Base-by-base conservation (phyloP, 2,888 invertebrate genomes). In the Nomada lathburiana region DNA sequence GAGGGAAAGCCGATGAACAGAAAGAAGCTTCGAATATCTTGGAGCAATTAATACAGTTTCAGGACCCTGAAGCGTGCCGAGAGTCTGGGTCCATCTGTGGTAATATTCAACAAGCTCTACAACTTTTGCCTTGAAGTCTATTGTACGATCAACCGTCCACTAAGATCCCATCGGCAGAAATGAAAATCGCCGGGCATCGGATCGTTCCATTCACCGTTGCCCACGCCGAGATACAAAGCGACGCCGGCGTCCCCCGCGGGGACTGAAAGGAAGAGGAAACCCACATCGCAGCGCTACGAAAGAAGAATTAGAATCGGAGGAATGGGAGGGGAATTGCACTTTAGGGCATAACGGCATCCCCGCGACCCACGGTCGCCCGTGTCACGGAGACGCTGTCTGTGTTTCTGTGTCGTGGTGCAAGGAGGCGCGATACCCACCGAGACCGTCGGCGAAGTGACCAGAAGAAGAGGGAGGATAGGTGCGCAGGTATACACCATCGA, bases 311-410 rank as follows among this genome's bases (percentile, higher is more conserved):
- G 59, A 47, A 42, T 42, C 42, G 20, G n/a, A 50, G 76, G 84
- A 73, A 77, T 2, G 47, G 47, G 83, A 79, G 74, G 83, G 82
- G 86, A 87, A 90, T 88, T 86, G 90, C 90, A 92, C 92, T 92
- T 92, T 91, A 90, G 92, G 92, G 92, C 92, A 93, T 92, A 93
- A 93, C 92, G 93, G 93, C 89, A 90, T 85, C 87, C 84, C 71
- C 87, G 80, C 86, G 90, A 88, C 86, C 86, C 82, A 79, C 83
- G 86, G 88, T 85, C 88, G 76, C 47, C 70, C 80, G 83, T 84
- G 89, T 86, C 86, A 85, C 81, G 86, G 71, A 65, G 84, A 75
- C 55, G 80, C 63, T 59, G 73, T 67, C 76, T n/a, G 76, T 71
- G 78, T 78, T 74, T 83, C 69, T 75, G 72, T 75, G 78, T 16